phyloP scores from a whole-genome alignment of 1,140 invertebrate genomes.

The Pseudomyrmex dendroicus region DNA sequence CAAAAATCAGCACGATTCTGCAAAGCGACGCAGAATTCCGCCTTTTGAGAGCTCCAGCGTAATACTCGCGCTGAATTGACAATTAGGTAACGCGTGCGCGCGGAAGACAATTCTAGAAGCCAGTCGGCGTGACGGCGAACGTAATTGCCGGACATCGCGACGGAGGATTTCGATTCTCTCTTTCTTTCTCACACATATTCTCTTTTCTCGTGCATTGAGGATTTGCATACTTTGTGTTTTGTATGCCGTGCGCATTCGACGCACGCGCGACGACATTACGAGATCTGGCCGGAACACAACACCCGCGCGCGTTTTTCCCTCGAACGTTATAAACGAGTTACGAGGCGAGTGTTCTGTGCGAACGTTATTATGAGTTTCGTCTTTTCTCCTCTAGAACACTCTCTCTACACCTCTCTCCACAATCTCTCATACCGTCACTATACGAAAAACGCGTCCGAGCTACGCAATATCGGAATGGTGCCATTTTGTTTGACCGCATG shows the following conservation, averaged over 20 bases:
- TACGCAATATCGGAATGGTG: constrained; percentile 38
- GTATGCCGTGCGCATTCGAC: constrained; percentile 66
- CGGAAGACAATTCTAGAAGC: constrained; percentile 69
- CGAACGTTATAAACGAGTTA: constrained; percentile 73
- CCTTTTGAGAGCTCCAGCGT: constrained; percentile 22
- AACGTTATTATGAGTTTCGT: constrained; percentile 71
- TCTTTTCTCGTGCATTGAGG: constrained; percentile 8
- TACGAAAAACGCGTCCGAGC: constrained; percentile 47
- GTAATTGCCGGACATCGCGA: constrained; percentile 72
- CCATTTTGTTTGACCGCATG: constrained; percentile 4
- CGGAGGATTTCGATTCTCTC: constrained; percentile 68
- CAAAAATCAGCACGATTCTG: constrained; percentile 27
- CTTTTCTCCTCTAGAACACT: constrained; percentile 52
- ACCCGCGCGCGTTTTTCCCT: constrained; percentile 33
- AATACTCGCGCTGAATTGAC: constrained; percentile 71
- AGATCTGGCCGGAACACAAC: constrained; percentile 65
- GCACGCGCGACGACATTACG: constrained; percentile 65
- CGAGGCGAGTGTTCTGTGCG: constrained; percentile 44
- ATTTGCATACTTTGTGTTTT: constrained; percentile 74
- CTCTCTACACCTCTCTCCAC: neutral
- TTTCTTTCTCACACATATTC: neutral
- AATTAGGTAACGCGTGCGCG: constrained; percentile 65
- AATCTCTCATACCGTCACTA: too few species aligned
- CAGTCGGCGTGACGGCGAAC: constrained; percentile 62
- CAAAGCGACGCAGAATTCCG: constrained; percentile 57